A percentile compares a stretch with the other conserved stretches of the same genome.
Evolutionary conservation across 2,888 invertebrate species (phyloP).

Genomic region (Lasiommata megera): DNA sequence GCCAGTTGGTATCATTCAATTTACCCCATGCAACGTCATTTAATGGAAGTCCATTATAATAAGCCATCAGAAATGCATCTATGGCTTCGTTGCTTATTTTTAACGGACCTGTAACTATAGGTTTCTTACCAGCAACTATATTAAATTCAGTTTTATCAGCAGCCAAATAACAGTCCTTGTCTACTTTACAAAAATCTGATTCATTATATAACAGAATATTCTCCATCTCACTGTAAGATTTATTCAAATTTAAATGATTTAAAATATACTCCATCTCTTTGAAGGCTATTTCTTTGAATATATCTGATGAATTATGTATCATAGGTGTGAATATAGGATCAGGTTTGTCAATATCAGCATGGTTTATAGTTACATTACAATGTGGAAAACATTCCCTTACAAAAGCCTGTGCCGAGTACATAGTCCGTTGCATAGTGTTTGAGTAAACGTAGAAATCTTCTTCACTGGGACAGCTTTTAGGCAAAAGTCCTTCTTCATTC

Average conservation of each 20-base stretch:
- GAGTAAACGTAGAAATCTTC: conserved; percentile 60
- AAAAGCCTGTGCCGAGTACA: conserved; percentile 60
- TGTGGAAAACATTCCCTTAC: conserved; percentile 53
- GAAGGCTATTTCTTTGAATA: conserved; percentile 46
- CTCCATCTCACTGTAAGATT: conserved; percentile 48
- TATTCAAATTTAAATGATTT: conserved; percentile 47
- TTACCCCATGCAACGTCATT: conserved; percentile 65
- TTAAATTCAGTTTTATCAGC: conserved; percentile 47
- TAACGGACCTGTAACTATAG: conserved; percentile 58
- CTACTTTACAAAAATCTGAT: conserved; percentile 51
- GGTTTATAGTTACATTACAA: conserved; percentile 59
- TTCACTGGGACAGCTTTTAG: conserved; percentile 49
- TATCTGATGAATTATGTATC: conserved; percentile 53
- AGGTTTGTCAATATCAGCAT: conserved; percentile 35
- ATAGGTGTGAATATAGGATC: conserved; percentile 63
- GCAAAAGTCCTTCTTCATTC: conserved; percentile 39
- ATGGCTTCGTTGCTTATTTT: conserved; percentile 61
- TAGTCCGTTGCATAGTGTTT: conserved; percentile 59
- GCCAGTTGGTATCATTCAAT: conserved; percentile 46
- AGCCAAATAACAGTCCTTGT: conserved; percentile 53
- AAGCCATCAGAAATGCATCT: conserved; percentile 68
- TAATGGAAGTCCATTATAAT: conserved; percentile 59
- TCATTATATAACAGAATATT: conserved; percentile 56
- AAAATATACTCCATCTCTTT: conserved; percentile 51
- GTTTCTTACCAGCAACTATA: conserved; percentile 49